Evolutionary conservation across 1,140 invertebrate species (phyloP).

Genomic region (Drosophila asahinai): DNA sequence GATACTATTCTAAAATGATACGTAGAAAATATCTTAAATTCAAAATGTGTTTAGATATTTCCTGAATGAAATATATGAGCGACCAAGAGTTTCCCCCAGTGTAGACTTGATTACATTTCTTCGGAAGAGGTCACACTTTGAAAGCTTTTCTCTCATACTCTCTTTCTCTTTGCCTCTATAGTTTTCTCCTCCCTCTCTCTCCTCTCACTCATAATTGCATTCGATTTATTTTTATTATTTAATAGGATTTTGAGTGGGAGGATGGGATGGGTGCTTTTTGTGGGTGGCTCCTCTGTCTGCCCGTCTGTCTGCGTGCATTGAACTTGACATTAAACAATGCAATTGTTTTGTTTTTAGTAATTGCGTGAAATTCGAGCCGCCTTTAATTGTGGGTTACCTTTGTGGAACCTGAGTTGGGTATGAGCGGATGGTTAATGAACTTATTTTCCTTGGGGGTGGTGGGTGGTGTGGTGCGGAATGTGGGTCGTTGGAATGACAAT

Average conservation of each 20-base stretch:
- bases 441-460: slow-evolving; percentile 13
- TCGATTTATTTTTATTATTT: slow-evolving; percentile 73
- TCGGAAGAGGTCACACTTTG: slow-evolving; percentile 15
- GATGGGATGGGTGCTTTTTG: slow-evolving; percentile 37
- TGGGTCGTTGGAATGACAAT: slow-evolving; percentile 39
- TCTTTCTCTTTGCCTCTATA: slow-evolving; percentile 4
- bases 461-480: slow-evolving; percentile 42
- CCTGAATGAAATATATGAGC: no score
- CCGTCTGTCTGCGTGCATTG: slow-evolving; percentile 66
- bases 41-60: no score
- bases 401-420: slow-evolving; percentile 43
- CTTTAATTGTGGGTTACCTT: slow-evolving; percentile 76
- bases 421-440: slow-evolving; percentile 49
- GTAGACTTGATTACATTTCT: not conserved
- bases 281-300: slow-evolving; percentile 39
- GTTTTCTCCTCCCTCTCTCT: not conserved
- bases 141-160: slow-evolving; percentile 42
- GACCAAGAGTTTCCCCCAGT: not conserved
- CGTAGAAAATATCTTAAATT: no score
- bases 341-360: slow-evolving; percentile 75
- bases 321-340: slow-evolving; percentile 76
- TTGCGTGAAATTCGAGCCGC: slow-evolving; percentile 71
- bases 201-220: slow-evolving; percentile 42
- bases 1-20: no score
- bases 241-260: slow-evolving; percentile 62